Evolutionary conservation across 2,113 vertebrate species (phyloP).

Genomic region (Eptesicus fuscus): DNA sequence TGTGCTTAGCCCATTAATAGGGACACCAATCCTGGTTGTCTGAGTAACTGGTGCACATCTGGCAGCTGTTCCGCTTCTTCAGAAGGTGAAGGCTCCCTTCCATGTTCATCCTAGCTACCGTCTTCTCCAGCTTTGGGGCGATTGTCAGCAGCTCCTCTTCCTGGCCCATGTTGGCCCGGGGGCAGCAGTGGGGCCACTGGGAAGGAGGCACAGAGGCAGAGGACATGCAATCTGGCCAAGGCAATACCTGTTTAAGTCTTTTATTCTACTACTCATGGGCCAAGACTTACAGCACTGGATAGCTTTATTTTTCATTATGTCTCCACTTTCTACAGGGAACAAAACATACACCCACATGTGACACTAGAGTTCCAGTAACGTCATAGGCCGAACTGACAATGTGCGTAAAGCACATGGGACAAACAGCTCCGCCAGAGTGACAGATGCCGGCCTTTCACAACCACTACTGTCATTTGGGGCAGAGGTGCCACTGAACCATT

Average conservation of each 20-base stretch:
- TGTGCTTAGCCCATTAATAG: constrained; percentile 95
- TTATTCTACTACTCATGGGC: background rate
- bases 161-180: background rate
- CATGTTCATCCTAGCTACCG: background rate
- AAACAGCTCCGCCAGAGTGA: background rate
- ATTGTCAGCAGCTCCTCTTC: background rate
- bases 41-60: constrained; percentile 56
- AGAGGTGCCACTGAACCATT: background rate
- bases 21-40: constrained; percentile 94
- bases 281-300: background rate
- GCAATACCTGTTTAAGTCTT: background rate
- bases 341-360: background rate
- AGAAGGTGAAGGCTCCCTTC: background rate
- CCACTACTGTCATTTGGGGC: background rate
- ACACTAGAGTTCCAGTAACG: background rate
- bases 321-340: background rate
- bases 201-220: background rate
- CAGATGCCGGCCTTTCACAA: background rate
- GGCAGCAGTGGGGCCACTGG: background rate
- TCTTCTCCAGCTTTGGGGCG: background rate
- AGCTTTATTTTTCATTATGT: background rate
- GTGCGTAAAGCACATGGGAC: background rate
- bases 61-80: background rate
- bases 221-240: background rate
- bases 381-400: background rate